Conservation (phyloP, 2,797 vertebrate species). For the Antrozous pallidus region DNA sequence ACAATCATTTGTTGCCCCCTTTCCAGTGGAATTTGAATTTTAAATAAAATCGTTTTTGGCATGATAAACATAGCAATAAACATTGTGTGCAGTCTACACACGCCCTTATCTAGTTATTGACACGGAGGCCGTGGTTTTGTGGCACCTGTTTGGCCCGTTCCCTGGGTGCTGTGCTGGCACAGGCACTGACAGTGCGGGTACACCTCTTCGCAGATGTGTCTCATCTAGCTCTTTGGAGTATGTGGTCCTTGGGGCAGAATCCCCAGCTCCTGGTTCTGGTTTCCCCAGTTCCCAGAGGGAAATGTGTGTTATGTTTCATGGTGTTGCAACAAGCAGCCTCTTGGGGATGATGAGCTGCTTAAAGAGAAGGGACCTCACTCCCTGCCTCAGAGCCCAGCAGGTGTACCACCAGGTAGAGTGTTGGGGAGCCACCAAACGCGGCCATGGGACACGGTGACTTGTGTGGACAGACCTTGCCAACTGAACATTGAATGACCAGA, state of each 20-base stretch:
- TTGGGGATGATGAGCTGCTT: neutral
- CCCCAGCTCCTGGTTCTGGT: fast-evolving
- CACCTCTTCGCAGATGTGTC: neutral
- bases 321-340: neutral
- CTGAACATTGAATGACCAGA: neutral
- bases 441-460: neutral
- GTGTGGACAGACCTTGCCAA: neutral
- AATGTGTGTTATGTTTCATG: neutral
- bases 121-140: neutral
- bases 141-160: neutral
- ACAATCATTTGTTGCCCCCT: slow-evolving; percentile 30
- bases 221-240: neutral
- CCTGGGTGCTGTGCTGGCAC: neutral
- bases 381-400: neutral
- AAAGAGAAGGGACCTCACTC: neutral
- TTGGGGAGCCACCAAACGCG: neutral
- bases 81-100: slow-evolving; percentile 39
- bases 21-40: slow-evolving; percentile 72
- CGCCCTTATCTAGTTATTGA: slow-evolving; percentile 5
- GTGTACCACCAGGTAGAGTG: neutral
- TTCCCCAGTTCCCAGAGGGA: neutral
- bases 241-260: neutral
- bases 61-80: slow-evolving; percentile 69
- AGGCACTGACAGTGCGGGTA: fast-evolving
- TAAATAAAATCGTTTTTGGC: slow-evolving; percentile 59